Conservation (phyloP, 1,140 invertebrate genomes). For the Cotesia vestalis region DNA sequence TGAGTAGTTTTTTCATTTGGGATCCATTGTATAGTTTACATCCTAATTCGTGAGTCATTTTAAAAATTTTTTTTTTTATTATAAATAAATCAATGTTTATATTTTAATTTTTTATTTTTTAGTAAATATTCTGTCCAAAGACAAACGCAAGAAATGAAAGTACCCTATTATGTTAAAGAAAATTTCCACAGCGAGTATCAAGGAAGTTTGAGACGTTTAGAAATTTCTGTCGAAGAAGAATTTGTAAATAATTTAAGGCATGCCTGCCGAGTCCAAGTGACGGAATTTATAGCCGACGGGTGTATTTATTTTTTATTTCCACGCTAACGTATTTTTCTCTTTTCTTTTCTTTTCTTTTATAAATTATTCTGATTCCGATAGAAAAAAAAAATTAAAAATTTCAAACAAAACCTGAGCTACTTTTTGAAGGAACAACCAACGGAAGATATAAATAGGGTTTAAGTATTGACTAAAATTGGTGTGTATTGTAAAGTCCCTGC, state of each 20-base stretch:
- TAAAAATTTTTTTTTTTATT: neutral
- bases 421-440: slow-evolving; percentile 27
- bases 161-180: slow-evolving; percentile 96
- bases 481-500: slow-evolving; percentile 65
- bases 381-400: no score
- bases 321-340: no score
- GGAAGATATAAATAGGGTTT: neutral
- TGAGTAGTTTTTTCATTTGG: slow-evolving; percentile 93
- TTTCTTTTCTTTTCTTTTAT: no score
- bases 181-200: slow-evolving; percentile 95
- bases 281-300: no score
- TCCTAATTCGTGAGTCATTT: slow-evolving; percentile 76
- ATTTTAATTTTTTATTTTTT: slow-evolving; percentile 37
- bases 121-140: slow-evolving; percentile 86
- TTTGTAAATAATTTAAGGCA: slow-evolving; percentile 86
- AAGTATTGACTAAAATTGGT: slow-evolving; percentile 39
- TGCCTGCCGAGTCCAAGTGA: slow-evolving; percentile 69
- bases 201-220: slow-evolving; percentile 87
- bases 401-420: no score
- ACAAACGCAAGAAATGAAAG: slow-evolving; percentile 78
- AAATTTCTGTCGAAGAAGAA: slow-evolving; percentile 95
- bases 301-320: no score
- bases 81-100: neutral
- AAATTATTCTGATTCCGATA: no score
- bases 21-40: slow-evolving; percentile 93